These are phyloP conservation scores for Pimpla rufipes DNA, from an alignment of 2,888 invertebrate genomes.

Conservation along the genomic window DNA sequence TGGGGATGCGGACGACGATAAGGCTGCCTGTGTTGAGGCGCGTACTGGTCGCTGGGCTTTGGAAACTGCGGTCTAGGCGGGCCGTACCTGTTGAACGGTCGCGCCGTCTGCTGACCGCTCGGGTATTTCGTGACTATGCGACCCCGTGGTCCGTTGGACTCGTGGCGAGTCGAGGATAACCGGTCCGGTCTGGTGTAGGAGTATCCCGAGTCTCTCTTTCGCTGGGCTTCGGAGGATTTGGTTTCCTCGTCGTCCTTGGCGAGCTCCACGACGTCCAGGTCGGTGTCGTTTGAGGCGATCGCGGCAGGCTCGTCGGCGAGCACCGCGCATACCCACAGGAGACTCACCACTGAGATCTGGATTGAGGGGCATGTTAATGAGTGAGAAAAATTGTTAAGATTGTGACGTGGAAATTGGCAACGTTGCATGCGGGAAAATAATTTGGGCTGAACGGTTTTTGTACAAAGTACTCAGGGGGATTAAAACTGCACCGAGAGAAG, in stretches of 20 bases:
- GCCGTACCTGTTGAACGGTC: conserved; percentile 81
- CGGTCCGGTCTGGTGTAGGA: conserved; percentile 74
- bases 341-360: conserved; percentile 73
- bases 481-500: too few species aligned
- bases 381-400: conserved; percentile 4
- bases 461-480: too few species aligned
- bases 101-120: conserved; percentile 73
- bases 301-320: conserved; percentile 55
- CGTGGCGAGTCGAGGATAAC: conserved; percentile 27
- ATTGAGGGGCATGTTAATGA: too few species aligned
- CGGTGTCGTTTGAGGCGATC: conserved; percentile 33
- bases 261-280: conserved; percentile 71
- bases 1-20: conserved; percentile 43
- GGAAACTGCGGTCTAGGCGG: conserved; percentile 73
- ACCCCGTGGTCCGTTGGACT: conserved; percentile 69
- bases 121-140: conserved; percentile 74
- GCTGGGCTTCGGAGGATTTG: conserved; percentile 73
- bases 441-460: too few species aligned
- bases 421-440: too few species aligned
- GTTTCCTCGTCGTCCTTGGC: conserved; percentile 65
- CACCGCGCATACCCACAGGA: conserved; percentile 54
- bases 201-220: conserved; percentile 80
- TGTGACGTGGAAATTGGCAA: too few species aligned
- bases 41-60: conserved; percentile 57
- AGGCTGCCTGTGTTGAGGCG: conserved; percentile 3